phyloP scores from a whole-genome alignment of 2,888 invertebrate species.

The Pantelozetes paolii region DNA sequence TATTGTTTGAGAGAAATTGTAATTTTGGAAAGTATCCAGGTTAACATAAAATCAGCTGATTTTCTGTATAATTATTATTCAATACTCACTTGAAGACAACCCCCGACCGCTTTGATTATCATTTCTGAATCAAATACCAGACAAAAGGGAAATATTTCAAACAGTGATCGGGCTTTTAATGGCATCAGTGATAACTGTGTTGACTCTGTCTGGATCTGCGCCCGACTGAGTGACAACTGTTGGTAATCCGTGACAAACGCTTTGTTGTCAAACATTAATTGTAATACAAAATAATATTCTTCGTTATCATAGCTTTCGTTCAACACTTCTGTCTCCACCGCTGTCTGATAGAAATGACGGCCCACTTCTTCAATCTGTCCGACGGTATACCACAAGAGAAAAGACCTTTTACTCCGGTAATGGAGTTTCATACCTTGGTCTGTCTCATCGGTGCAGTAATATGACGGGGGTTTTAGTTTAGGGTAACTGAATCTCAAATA shows the following conservation, averaged over 20 bases:
- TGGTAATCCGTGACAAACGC: constrained; percentile 59
- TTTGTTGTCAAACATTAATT: constrained; percentile 87
- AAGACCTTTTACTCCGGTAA: constrained; percentile 84
- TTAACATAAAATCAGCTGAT: too few species aligned
- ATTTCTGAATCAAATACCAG: constrained; percentile 91
- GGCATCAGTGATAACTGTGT: not conserved
- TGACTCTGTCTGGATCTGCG: not conserved
- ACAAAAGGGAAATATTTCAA: constrained; percentile 97
- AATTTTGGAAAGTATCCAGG: too few species aligned
- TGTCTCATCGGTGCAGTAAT: constrained; percentile 93
- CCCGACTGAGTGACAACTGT: not conserved
- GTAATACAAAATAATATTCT: constrained; percentile 88
- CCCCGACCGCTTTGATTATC: constrained; percentile 81
- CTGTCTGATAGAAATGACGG: constrained; percentile 87
- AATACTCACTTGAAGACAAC: constrained; percentile 60
- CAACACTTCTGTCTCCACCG: constrained; percentile 83
- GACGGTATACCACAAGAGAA: constrained; percentile 94
- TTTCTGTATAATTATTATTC: too few species aligned
- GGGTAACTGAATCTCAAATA: constrained; percentile 95
- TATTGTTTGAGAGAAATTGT: too few species aligned
- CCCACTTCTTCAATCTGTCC: constrained; percentile 68
- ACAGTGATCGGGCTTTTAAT: constrained; percentile 63
- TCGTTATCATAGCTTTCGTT: constrained; percentile 81
- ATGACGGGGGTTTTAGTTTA: constrained; percentile 81
- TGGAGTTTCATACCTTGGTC: constrained; percentile 85